Conservation (phyloP, 2,113 vertebrate genomes). For the Lutjanus erythropterus region DNA sequence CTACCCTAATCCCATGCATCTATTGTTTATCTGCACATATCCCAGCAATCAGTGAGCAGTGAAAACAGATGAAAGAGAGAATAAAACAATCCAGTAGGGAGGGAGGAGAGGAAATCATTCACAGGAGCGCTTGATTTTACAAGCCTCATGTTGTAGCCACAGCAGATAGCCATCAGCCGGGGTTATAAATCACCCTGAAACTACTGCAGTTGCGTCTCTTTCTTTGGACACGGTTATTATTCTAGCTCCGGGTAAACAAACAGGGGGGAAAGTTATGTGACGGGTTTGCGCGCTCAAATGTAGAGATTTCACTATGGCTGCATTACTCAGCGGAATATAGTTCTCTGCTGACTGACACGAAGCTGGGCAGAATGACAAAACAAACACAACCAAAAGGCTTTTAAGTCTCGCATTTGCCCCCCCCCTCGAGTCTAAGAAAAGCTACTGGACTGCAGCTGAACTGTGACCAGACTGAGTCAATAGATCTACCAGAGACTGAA, state of each 20-base stretch:
- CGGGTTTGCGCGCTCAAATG: slow-evolving; percentile 42
- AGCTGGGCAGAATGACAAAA: slow-evolving; percentile 77
- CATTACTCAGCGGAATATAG: slow-evolving; percentile 71
- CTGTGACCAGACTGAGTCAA: slow-evolving; percentile 65
- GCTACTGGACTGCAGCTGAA: slow-evolving; percentile 76
- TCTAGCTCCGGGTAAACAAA: slow-evolving; percentile 76
- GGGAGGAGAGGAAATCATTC: slow-evolving; percentile 70
- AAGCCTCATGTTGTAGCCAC: slow-evolving; percentile 54
- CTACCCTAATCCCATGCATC: background rate
- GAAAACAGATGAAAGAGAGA: slow-evolving; percentile 65
- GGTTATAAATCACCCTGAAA: slow-evolving; percentile 70
- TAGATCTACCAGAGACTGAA: slow-evolving; percentile 38
- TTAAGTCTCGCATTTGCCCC: slow-evolving; percentile 64
- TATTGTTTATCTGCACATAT: slow-evolving; percentile 49
- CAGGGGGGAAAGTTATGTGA: slow-evolving; percentile 74
- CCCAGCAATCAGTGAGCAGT: slow-evolving; percentile 40
- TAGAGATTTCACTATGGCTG: slow-evolving; percentile 56
- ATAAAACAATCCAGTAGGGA: slow-evolving; percentile 39
- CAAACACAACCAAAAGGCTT: slow-evolving; percentile 77
- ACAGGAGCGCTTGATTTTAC: slow-evolving; percentile 76
- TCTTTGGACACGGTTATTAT: slow-evolving; percentile 71
- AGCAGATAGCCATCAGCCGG: slow-evolving; percentile 70
- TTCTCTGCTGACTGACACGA: slow-evolving; percentile 50
- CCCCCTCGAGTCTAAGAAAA: slow-evolving; percentile 56
- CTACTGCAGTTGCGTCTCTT: slow-evolving; percentile 60